These are phyloP conservation scores for Andrena cerasifolii DNA, from an alignment of 1,140 invertebrate genomes.

Conservation along the genomic window DNA sequence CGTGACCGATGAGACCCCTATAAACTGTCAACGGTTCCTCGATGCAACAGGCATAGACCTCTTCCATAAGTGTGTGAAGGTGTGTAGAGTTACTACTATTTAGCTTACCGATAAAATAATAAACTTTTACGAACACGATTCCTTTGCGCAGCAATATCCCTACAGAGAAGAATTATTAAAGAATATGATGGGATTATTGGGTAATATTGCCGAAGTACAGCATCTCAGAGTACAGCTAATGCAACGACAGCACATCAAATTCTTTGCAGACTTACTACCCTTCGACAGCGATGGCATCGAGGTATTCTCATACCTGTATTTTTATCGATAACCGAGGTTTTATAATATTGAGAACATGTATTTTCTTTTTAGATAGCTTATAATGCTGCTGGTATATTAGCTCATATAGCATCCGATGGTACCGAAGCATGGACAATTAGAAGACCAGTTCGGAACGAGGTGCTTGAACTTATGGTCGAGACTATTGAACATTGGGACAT, in stretches of 20 bases:
- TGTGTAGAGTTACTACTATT: conserved; percentile 74
- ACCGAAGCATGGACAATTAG: conserved; percentile 90
- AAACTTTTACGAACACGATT: conserved; percentile 34
- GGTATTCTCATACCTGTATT: conserved; percentile 79
- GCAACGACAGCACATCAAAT: conserved; percentile 91
- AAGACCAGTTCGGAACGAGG: conserved; percentile 87
- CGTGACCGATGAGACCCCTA: conserved; percentile 97
- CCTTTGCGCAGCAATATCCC: conserved; percentile 88
- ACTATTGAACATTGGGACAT: conserved; percentile 96
- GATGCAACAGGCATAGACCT: conserved; percentile 92
- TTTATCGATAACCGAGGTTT: conserved; percentile 17
- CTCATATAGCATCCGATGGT: conserved; percentile 97
- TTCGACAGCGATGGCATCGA: conserved; percentile 97
- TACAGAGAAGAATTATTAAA: conserved; percentile 93
- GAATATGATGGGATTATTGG: conserved; percentile 98
- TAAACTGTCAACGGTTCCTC: conserved; percentile 95
- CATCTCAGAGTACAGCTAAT: conserved; percentile 92
- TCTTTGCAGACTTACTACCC: conserved; percentile 93
- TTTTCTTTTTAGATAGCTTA: conserved; percentile 90
- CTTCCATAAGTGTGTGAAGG: conserved; percentile 92
- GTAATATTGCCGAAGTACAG: conserved; percentile 97
- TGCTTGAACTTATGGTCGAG: conserved; percentile 88
- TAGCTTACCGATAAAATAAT: neutral
- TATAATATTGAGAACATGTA: neutral
- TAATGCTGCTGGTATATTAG: conserved; percentile 97